Base-by-base conservation (phyloP, 2,888 invertebrate species). In the Drosophila rellima region DNA sequence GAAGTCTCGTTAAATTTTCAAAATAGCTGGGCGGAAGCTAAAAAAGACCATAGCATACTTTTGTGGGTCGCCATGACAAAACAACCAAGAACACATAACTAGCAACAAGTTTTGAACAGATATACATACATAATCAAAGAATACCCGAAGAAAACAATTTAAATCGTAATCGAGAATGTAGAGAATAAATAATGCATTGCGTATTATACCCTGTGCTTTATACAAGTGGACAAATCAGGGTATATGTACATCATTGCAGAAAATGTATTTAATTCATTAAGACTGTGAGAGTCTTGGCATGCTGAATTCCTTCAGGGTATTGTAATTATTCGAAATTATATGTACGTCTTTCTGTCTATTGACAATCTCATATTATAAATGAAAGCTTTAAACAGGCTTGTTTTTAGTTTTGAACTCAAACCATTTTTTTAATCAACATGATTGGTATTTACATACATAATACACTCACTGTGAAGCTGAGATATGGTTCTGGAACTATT, bases 1-100 rank as follows among this genome's bases (percentile, higher is more conserved):
- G 74, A 64, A 76, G 88, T 72, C 86, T 88, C 88, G 88, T 89
- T 90, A 82, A 88, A 88, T 71, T 73, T 88, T 74, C 64, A 73
- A 67, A 80, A 73, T 68, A 77, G 50, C 50, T 20, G 13, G 37
- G 44, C 44, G 54, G 44, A 51, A 44, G 44, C 60, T 13, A n/a
- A 62, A 66, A 64, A 67, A 70, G 69, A 70, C 45, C 57, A 66
- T 61, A 71, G 74, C 60, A 68, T 59, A 64, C 55, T 51, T 64
- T 59, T 57, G 20, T 3, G 63, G 42, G 20, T 23, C 23, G 15
- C 11, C 10, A 26, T 40, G 44, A 29, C 18, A 10, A 20, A 35
- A n/a, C 18, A 10, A 47, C 35, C 35, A 10, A 23, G 37, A 40
- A 47, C 17, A n/a, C n/a, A 42, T 26, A 20, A 42, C 47, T 15